These are phyloP conservation scores for Acanthosepion lycidas DNA, from an alignment of 2,888 invertebrate genomes.

Conservation along the genomic window DNA sequence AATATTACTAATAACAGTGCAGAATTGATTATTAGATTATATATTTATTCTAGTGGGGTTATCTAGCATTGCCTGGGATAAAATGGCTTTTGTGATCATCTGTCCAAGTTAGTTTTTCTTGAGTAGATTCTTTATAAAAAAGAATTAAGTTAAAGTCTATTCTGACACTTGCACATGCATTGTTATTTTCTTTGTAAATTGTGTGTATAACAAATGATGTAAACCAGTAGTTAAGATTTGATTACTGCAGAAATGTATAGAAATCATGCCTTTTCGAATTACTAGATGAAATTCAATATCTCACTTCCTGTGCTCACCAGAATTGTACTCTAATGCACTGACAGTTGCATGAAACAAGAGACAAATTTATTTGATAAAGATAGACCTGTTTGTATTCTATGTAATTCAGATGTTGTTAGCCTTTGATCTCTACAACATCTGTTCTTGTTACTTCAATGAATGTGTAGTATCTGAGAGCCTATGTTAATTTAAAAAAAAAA, in stretches of 20 bases:
- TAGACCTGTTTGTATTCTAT: not conserved
- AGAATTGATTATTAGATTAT: not conserved
- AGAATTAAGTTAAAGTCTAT: not conserved
- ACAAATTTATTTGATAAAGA: not conserved
- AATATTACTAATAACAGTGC: not conserved
- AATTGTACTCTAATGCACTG: not conserved
- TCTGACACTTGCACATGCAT: not conserved
- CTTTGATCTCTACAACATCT: not conserved
- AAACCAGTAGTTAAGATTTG: not conserved
- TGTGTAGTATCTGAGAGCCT: not conserved
- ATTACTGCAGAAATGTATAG: not conserved
- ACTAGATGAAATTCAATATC: not conserved
- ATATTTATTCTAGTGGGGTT: constrained; percentile 20
- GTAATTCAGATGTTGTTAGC: not conserved
- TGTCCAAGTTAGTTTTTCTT: constrained; percentile 11
- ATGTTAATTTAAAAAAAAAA: not conserved
- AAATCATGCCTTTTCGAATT: not conserved
- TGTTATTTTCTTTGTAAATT: not conserved
- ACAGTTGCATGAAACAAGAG: not conserved
- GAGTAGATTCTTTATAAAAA: not conserved
- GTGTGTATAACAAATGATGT: not conserved
- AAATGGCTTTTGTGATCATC: constrained; percentile 33
- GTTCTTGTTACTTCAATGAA: not conserved
- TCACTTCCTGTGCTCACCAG: not conserved
- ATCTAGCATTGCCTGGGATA: constrained; percentile 33